Evolutionary conservation across 2,113 vertebrate genomes (phyloP).

Genomic region (Colius striatus): DNA sequence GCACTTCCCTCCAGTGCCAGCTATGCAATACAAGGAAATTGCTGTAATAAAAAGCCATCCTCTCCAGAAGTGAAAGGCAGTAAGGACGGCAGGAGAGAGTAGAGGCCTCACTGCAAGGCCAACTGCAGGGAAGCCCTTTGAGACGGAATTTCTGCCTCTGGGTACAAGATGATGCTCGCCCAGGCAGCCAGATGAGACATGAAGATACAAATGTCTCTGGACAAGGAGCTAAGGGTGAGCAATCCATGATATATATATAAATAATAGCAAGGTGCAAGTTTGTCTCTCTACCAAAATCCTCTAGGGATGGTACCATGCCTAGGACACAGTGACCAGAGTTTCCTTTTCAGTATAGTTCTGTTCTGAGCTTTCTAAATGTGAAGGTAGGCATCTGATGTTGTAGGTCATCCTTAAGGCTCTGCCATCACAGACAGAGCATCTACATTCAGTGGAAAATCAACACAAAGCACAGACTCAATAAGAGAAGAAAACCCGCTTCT

Average conservation of each 20-base stretch:
- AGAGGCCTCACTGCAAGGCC: rapidly evolving
- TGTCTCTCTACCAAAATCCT: not conserved
- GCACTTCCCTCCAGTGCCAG: not conserved
- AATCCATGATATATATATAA: not conserved
- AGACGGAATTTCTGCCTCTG: not conserved
- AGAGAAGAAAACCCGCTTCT: not conserved
- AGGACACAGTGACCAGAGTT: not conserved
- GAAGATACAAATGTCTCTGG: not conserved
- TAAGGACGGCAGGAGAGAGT: not conserved
- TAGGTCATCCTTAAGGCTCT: not conserved
- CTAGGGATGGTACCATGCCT: not conserved
- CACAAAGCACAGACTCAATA: not conserved
- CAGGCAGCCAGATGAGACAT: not conserved
- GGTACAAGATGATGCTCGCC: not conserved
- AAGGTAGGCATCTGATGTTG: not conserved
- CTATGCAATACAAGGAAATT: not conserved
- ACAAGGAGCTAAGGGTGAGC: not conserved
- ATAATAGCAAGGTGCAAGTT: not conserved
- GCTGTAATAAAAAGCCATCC: not conserved
- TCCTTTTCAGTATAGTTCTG: not conserved
- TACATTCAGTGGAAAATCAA: not conserved
- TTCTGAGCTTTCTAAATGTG: not conserved
- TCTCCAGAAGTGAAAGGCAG: not conserved
- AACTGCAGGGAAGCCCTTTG: not conserved
- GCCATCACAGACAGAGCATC: not conserved